These are phyloP conservation scores for Rhinophrynus dorsalis DNA, from an alignment of 2,797 vertebrate species.

Conservation along the genomic window DNA sequence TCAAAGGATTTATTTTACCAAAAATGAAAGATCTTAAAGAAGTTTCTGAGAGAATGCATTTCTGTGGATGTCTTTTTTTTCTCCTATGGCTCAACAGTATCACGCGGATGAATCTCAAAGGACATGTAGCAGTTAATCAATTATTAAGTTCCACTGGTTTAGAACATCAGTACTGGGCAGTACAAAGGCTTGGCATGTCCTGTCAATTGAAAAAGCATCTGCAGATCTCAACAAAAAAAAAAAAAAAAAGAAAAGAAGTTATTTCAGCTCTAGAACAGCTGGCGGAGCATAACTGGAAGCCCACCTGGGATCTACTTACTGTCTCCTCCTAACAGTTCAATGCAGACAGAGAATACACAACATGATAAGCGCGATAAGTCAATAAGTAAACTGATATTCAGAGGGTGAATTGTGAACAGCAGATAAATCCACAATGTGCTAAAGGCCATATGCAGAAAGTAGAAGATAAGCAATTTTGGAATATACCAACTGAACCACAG, in stretches of 20 bases:
- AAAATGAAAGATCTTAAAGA: not conserved
- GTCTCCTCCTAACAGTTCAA: slow-evolving; percentile 54
- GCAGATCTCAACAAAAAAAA: slow-evolving; percentile 60
- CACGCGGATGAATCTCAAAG: slow-evolving; percentile 61
- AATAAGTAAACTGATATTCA: too few relatives aligned
- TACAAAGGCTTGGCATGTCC: slow-evolving; percentile 57
- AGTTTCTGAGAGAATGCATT: slow-evolving; percentile 45
- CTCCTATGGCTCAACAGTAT: slow-evolving; percentile 52
- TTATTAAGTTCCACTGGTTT: slow-evolving; percentile 60
- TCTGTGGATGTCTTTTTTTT: slow-evolving; percentile 52
- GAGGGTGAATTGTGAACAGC: too few relatives aligned
- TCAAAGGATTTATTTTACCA: slow-evolving; percentile 24
- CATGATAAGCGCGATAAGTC: too few relatives aligned
- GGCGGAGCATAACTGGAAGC: slow-evolving; percentile 57
- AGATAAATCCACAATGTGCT: too few relatives aligned
- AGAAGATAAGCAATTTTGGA: too few relatives aligned
- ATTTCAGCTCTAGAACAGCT: slow-evolving; percentile 61
- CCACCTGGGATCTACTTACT: slow-evolving; percentile 65
- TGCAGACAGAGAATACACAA: slow-evolving; percentile 48
- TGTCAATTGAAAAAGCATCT: slow-evolving; percentile 62
- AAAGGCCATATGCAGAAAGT: too few relatives aligned
- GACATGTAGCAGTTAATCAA: slow-evolving; percentile 65
- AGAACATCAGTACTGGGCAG: slow-evolving; percentile 57
- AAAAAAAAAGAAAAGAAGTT: too few relatives aligned
- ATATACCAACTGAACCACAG: too few relatives aligned